Conservation (phyloP, 2,113 vertebrate genomes). For the Willisornis vidua region DNA sequence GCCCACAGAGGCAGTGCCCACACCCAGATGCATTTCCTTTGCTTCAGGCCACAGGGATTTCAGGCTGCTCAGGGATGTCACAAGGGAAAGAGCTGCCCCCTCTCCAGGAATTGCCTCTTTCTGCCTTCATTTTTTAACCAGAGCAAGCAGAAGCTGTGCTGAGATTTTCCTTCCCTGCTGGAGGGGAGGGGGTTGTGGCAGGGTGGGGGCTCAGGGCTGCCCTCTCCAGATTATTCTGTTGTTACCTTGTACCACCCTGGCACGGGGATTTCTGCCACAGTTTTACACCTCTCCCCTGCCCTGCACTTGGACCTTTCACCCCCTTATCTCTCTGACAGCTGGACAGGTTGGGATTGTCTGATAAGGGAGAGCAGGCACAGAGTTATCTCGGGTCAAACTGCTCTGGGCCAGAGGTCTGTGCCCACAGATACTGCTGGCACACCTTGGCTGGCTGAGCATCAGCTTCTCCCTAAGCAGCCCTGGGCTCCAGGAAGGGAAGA, state of each 20-base stretch:
- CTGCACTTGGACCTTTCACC: background rate
- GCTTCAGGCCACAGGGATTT: background rate
- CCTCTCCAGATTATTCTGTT: rapidly evolving
- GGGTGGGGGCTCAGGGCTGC: no score
- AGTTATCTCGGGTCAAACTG: background rate
- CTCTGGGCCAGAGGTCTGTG: rapidly evolving
- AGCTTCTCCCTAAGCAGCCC: background rate
- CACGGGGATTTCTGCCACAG: rapidly evolving
- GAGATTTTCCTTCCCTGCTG: background rate
- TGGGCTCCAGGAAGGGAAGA: background rate
- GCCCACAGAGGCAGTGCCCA: background rate
- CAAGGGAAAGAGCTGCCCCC: background rate
- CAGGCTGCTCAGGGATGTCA: background rate
- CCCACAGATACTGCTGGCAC: rapidly evolving
- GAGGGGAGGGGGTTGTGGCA: rapidly evolving
- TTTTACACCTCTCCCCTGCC: background rate
- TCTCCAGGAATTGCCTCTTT: background rate
- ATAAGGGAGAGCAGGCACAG: background rate
- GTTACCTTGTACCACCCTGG: no score
- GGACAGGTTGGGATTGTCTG: background rate
- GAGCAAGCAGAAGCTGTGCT: rapidly evolving
- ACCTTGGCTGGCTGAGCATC: rapidly evolving
- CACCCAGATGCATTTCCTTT: conserved; percentile 34
- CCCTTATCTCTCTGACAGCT: background rate
- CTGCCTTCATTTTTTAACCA: background rate